Evolutionary conservation across 2,888 invertebrate species (phyloP).

Genomic region (Norana najaformis): DNA sequence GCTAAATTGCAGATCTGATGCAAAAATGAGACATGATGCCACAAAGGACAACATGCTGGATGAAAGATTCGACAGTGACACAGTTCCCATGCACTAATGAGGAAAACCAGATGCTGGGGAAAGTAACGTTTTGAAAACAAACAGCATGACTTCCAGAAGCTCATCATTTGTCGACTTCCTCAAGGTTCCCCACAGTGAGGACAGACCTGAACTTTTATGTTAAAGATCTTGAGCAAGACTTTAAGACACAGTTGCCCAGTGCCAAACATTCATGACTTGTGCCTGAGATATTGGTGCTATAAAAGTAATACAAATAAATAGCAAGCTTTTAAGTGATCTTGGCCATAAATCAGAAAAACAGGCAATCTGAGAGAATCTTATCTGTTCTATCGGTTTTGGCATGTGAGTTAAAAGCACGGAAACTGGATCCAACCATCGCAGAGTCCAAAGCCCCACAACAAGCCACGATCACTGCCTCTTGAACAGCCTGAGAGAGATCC

Average conservation of each 20-base stretch:
- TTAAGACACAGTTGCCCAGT: background rate
- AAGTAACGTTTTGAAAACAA: background rate
- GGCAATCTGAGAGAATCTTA: background rate
- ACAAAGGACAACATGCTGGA: too few species aligned
- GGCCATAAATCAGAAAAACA: background rate
- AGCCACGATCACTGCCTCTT: background rate
- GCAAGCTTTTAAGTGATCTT: background rate
- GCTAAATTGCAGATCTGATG: background rate
- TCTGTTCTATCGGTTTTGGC: background rate
- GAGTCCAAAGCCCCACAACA: background rate
- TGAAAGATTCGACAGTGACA: too few species aligned
- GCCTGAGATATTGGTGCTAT: background rate
- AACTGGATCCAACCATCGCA: background rate
- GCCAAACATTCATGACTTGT: background rate
- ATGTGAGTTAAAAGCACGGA: background rate
- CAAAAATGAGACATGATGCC: background rate
- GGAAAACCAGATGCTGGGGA: too few species aligned
- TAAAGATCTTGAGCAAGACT: background rate
- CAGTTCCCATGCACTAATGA: too few species aligned
- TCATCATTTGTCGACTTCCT: background rate
- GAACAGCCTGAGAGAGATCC: background rate
- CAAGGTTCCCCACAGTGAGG: background rate
- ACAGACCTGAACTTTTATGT: background rate
- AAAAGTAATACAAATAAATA: background rate
- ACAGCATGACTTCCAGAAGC: background rate